phyloP scores from a whole-genome alignment of 1,140 invertebrate species.

The Lepidurus apus region DNA sequence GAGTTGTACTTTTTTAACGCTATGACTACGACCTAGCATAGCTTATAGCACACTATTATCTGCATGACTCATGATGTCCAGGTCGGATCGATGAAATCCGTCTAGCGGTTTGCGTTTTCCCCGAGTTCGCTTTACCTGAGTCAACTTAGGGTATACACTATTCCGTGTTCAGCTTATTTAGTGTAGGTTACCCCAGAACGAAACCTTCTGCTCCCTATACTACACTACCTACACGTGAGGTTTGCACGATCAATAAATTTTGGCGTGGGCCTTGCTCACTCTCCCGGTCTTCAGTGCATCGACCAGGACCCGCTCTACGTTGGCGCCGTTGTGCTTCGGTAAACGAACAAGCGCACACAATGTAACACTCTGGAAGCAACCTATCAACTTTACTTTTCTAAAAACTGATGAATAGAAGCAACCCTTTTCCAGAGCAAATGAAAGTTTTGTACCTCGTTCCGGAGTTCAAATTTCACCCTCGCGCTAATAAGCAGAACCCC shows the following conservation, averaged over 20 bases:
- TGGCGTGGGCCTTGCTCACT: conserved; percentile 12
- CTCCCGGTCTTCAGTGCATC: not conserved
- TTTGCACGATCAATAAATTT: conserved; percentile 13
- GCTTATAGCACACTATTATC: not conserved
- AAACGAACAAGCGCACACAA: not conserved
- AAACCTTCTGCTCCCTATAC: not conserved
- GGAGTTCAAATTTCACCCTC: not conserved
- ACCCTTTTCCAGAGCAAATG: not conserved
- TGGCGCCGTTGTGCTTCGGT: not conserved
- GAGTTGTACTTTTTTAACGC: too few species aligned
- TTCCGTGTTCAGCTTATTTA: conserved; percentile 6
- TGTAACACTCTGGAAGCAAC: not conserved
- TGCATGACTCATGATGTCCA: not conserved
- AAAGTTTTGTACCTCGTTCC: not conserved
- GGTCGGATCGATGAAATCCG: conserved; percentile 1
- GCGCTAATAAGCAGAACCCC: not conserved
- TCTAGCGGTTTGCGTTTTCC: conserved; percentile 16
- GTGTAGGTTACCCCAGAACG: conserved; percentile 10
- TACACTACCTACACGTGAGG: not conserved
- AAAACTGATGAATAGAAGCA: not conserved
- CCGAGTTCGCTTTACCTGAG: not conserved
- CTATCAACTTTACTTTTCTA: not conserved
- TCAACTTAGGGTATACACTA: not conserved
- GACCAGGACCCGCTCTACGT: not conserved
- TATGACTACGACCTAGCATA: too few species aligned